These are phyloP conservation scores for Sesamia inferens DNA, from an alignment of 2,888 invertebrate genomes.

Conservation along the genomic window DNA sequence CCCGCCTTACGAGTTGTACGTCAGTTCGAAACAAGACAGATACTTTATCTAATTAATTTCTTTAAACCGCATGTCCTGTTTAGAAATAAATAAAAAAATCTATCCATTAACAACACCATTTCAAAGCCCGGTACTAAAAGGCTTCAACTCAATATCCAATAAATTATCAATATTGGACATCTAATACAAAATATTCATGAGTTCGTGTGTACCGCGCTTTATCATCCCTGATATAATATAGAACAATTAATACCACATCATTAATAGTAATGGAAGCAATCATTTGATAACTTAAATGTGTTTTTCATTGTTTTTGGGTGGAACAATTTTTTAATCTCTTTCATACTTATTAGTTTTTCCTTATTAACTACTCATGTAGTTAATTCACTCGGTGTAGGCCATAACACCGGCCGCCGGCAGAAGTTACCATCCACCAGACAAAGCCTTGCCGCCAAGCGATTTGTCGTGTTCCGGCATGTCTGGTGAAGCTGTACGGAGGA, in stretches of 20 bases:
- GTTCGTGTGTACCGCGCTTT: conserved; percentile 29
- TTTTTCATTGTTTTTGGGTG: conserved; percentile 49
- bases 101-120: neutral
- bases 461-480: too few species aligned
- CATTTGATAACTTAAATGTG: conserved; percentile 56
- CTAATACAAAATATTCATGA: conserved; percentile 60
- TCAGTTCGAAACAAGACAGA: too few species aligned
- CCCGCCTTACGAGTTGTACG: too few species aligned
- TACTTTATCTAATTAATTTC: too few species aligned
- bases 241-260: conserved; percentile 45
- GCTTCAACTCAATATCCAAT: conserved; percentile 41
- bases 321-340: conserved; percentile 19
- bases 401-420: too few species aligned
- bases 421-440: too few species aligned
- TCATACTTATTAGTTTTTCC: neutral
- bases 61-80: too few species aligned
- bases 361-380: too few species aligned
- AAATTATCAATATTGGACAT: conserved; percentile 57
- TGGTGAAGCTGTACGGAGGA: too few species aligned
- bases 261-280: conserved; percentile 38
- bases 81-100: neutral
- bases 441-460: too few species aligned
- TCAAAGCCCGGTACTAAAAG: conserved; percentile 6
- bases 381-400: too few species aligned
- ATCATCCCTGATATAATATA: conserved; percentile 43